Conservation (phyloP, 2,797 vertebrate genomes). For the Acipenser transmontanus region DNA sequence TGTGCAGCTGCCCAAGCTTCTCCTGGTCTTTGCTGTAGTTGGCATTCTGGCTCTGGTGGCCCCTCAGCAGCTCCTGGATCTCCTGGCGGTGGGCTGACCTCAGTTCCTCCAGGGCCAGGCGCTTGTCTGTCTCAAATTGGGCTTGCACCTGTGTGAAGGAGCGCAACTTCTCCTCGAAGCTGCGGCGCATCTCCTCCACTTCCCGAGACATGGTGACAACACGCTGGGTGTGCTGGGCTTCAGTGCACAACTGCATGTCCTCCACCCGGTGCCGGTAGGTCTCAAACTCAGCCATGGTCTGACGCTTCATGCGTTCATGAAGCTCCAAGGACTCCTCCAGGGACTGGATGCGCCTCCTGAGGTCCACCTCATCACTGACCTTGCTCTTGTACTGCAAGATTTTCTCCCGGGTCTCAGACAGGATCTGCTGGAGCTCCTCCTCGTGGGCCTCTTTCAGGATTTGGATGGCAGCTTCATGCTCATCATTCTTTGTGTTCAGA, state of each 20-base stretch:
- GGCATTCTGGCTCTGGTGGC: constrained; percentile 82
- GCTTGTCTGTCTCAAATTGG: constrained; percentile 91
- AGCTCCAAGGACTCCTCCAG: constrained; percentile 93
- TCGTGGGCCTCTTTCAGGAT: constrained; percentile 94
- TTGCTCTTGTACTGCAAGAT: constrained; percentile 87
- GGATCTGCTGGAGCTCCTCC: constrained; percentile 96
- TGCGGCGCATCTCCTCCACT: constrained; percentile 92
- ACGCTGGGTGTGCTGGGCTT: constrained; percentile 91
- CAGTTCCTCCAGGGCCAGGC: constrained; percentile 76
- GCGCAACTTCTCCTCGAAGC: constrained; percentile 86
- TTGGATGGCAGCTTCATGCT: constrained; percentile 90
- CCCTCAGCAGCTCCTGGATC: constrained; percentile 84
- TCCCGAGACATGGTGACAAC: constrained; percentile 93
- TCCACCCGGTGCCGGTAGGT: constrained; percentile 90
- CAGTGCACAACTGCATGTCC: constrained; percentile 91
- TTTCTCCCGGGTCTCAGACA: constrained; percentile 93
- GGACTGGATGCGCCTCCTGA: constrained; percentile 86
- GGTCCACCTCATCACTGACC: constrained; percentile 89
- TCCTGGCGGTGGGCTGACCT: constrained; percentile 77
- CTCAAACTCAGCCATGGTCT: constrained; percentile 90
- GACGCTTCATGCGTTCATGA: constrained; percentile 88
- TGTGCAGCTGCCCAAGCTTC: constrained; percentile 78
- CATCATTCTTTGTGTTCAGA: constrained; percentile 96
- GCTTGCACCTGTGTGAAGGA: constrained; percentile 80
- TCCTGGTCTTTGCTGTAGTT: constrained; percentile 87